Conservation (phyloP, 2,113 vertebrate species). For the Eleginops maclovinus region DNA sequence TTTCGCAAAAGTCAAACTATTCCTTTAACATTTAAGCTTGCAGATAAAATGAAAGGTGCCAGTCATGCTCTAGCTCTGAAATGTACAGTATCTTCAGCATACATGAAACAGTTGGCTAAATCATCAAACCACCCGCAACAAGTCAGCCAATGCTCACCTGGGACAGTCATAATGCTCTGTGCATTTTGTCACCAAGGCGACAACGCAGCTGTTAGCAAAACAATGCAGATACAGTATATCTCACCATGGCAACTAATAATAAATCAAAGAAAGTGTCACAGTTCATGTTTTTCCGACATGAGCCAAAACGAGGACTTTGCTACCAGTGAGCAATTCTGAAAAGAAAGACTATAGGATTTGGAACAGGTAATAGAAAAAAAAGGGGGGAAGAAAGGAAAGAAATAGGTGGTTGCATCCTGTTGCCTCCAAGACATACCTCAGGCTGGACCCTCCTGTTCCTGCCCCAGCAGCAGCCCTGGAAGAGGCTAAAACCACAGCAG, state of each 20-base stretch:
- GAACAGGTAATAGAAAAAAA: background rate
- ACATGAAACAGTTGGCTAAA: background rate
- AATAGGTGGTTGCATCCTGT: too few relatives aligned
- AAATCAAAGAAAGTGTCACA: slow-evolving; percentile 14
- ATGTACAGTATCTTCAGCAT: background rate
- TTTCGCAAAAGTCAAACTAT: background rate
- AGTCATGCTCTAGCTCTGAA: background rate
- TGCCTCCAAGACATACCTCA: slow-evolving; percentile 73
- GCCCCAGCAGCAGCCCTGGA: slow-evolving; percentile 79
- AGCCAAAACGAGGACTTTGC: background rate
- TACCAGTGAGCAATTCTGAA: slow-evolving; percentile 2
- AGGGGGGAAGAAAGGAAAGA: background rate
- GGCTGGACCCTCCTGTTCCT: slow-evolving; percentile 80
- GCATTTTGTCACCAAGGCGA: slow-evolving; percentile 53
- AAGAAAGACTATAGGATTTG: background rate
- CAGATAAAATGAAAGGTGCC: background rate
- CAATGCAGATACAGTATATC: slow-evolving; percentile 22
- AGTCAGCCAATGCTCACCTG: slow-evolving; percentile 26
- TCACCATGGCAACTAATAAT: slow-evolving; percentile 34
- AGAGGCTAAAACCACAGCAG: slow-evolving; percentile 81
- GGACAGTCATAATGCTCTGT: slow-evolving; percentile 28
- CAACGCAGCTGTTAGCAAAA: slow-evolving; percentile 12
- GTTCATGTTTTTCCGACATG: background rate
- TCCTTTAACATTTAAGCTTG: background rate
- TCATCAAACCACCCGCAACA: slow-evolving; percentile 1